Percentiles rank a stretch among this genome's conserved stretches.
These are phyloP conservation scores for Pristiophorus japonicus DNA, from an alignment of 2,113 vertebrate species.

Conservation along the genomic window DNA sequence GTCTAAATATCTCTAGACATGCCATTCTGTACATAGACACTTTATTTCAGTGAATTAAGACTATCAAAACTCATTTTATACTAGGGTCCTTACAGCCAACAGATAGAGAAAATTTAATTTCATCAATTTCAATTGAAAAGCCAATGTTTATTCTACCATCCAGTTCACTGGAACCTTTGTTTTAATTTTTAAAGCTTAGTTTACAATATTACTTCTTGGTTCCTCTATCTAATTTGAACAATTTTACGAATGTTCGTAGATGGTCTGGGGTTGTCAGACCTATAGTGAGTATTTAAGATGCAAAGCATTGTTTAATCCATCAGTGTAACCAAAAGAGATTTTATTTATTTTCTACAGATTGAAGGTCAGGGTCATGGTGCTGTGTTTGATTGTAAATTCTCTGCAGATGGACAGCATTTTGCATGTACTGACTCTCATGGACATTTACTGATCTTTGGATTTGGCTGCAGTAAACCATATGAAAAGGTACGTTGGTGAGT, in stretches of 20 bases:
- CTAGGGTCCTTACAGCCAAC: neutral
- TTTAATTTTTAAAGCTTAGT: neutral
- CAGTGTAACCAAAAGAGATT: slow-evolving; percentile 34
- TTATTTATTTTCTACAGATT: slow-evolving; percentile 65
- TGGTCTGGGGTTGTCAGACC: neutral
- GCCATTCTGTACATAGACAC: neutral
- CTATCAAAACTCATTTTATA: neutral
- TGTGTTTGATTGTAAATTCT: slow-evolving; percentile 97
- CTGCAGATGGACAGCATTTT: slow-evolving; percentile 91
- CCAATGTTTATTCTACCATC: neutral
- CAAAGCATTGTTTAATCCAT: neutral
- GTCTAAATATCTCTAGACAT: neutral
- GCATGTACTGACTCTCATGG: slow-evolving; percentile 96
- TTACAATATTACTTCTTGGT: neutral
- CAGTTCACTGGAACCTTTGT: neutral
- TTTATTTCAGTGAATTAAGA: neutral
- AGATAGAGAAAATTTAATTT: neutral
- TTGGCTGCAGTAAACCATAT: slow-evolving; percentile 86
- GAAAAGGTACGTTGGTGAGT: slow-evolving; percentile 74
- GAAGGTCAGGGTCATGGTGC: slow-evolving; percentile 97
- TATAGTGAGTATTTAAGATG: neutral
- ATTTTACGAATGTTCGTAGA: neutral
- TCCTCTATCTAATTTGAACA: neutral
- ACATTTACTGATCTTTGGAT: slow-evolving; percentile 91
- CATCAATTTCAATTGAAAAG: neutral